Percentiles rank a stretch among this genome's conserved stretches.
phyloP scores from a whole-genome alignment of 2,888 invertebrate species.

The Monopis laevigella region DNA sequence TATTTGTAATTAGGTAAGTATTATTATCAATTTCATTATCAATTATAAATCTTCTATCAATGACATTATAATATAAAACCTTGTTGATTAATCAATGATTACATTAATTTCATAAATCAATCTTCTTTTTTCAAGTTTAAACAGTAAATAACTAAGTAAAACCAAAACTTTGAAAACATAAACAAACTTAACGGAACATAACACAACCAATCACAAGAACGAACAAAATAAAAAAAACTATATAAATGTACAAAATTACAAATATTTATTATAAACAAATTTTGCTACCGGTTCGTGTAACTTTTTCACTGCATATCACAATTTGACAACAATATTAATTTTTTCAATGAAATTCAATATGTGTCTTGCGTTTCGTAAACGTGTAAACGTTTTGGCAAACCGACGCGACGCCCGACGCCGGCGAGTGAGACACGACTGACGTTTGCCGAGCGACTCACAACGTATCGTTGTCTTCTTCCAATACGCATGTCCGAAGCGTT shows the following conservation, averaged over 20 bases:
- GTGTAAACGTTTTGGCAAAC: slow-evolving; percentile 20
- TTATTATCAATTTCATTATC: no score
- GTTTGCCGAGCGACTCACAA: slow-evolving; percentile 21
- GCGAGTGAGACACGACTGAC: slow-evolving; percentile 52
- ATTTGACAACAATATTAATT: slow-evolving; percentile 61
- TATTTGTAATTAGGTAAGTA: no score
- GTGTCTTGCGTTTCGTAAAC: slow-evolving; percentile 42
- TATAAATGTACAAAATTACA: slow-evolving; percentile 18
- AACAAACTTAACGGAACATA: slow-evolving; percentile 23
- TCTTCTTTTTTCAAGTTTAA: no score
- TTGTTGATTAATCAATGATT: background rate
- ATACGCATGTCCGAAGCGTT: slow-evolving; percentile 58
- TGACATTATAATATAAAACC: no score
- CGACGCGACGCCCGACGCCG: slow-evolving; percentile 36
- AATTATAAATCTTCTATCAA: no score
- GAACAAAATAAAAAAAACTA: slow-evolving; percentile 31
- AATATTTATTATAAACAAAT: slow-evolving; percentile 26
- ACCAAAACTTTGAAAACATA: slow-evolving; percentile 24
- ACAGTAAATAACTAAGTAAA: background rate
- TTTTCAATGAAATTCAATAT: slow-evolving; percentile 65
- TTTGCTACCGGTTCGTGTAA: slow-evolving; percentile 39
- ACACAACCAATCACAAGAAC: slow-evolving; percentile 37
- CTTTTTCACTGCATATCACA: slow-evolving; percentile 35
- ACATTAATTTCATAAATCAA: no score
- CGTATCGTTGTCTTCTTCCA: slow-evolving; percentile 46